Evolutionary conservation across 1,140 invertebrate genomes (phyloP).

Genomic region (Nylanderia fulva): DNA sequence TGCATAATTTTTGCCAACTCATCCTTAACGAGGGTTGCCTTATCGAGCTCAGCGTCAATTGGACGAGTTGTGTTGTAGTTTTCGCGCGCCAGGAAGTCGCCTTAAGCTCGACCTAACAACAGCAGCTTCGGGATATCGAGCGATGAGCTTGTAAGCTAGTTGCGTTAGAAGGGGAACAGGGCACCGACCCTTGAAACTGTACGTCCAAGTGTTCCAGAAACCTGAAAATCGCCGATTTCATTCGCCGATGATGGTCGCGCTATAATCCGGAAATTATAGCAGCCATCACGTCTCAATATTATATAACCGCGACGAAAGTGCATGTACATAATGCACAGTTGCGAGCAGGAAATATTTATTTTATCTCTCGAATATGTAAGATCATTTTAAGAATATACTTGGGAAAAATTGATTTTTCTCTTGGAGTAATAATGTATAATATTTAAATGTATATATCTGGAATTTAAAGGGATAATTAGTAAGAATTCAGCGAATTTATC

Average conservation of each 20-base stretch:
- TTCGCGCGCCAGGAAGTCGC: conserved; percentile 65
- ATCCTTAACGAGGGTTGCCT: conserved; percentile 22
- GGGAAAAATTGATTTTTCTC: background rate
- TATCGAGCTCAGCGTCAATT: background rate
- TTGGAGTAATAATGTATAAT: background rate
- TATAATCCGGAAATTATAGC: conserved; percentile 21
- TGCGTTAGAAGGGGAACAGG: conserved; percentile 54
- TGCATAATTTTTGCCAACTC: conserved; percentile 16
- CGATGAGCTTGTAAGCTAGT: conserved; percentile 52
- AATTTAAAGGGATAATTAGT: background rate
- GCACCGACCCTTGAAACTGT: conserved; percentile 71
- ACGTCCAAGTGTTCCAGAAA: conserved; percentile 74
- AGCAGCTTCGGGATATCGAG: conserved; percentile 75
- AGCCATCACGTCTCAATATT: conserved; percentile 15
- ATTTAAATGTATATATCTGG: background rate
- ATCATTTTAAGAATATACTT: background rate
- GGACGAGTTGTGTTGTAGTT: conserved; percentile 2
- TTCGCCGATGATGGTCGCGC: background rate
- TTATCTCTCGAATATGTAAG: background rate
- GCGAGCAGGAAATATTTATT: conserved; percentile 5
- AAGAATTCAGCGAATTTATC: background rate
- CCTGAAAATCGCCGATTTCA: conserved; percentile 52
- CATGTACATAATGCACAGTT: conserved; percentile 13
- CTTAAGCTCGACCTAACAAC: conserved; percentile 68
- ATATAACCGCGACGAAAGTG: background rate